Base-by-base conservation (phyloP, 2,113 vertebrate genomes). In the Zapornia atra region DNA sequence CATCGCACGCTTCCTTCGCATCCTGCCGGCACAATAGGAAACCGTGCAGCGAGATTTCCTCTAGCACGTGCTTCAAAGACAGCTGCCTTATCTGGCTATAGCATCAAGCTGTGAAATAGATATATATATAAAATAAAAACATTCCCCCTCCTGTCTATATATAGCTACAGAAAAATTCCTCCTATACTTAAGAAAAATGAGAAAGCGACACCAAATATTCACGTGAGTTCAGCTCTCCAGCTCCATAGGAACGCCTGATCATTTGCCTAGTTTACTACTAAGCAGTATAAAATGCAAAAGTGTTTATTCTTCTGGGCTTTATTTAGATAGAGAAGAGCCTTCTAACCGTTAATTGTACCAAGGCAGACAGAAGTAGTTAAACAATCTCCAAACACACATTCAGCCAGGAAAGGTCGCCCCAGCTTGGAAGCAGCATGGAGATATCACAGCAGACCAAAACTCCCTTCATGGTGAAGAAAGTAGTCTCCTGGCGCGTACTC, bases 11-110 rank as follows among this genome's bases (percentile, higher is more conserved):
- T 94, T 92, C 80, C 90, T 60, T 78, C 40, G 64, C 94, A 84
- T 93, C 94, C 95, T 93, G 96, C 77, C 79, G 68, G 44, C 80
- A 95, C 80, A 96, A 88, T 60, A 63, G 64, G 0, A 2, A 91
- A 12, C 51, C 0, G 1, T 15, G 21, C 9, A 1, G 60, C 0
- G 7, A 88, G 34, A 80, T 40, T 93, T 95, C 96, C 96, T 93
- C 82, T 50, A 9, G 3, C 46, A 36, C 12, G 5, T 1, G 1
- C 94, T 96, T 95, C 88, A 94, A 93, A 96, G 92, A 21, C 22
- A 61, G 48, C 36, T 5, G 10, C 60, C 26, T 93, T 93, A 81
- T 96, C 93, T 78, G 48, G 42, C 60, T 71, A 21, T 1, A 63
- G 80, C 90, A 95, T 68, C 92, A 90, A 73, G 82, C 86, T 88